These are phyloP conservation scores for Drosophila carrolli DNA, from an alignment of 1,140 invertebrate species.

Conservation along the genomic window DNA sequence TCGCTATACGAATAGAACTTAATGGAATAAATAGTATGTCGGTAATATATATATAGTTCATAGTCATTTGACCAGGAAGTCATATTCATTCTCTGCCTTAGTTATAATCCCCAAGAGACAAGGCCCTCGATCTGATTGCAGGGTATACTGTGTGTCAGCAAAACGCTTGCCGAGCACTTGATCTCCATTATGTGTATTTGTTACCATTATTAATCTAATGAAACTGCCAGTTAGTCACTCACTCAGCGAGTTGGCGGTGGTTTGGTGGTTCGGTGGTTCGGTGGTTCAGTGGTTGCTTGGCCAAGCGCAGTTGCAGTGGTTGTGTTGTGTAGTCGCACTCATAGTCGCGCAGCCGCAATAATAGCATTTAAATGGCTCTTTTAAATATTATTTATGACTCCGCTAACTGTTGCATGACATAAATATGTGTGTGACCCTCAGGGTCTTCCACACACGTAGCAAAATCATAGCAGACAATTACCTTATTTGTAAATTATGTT, in stretches of 20 bases:
- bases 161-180: slow-evolving; percentile 15
- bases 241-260: slow-evolving; percentile 13
- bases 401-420: slow-evolving; percentile 61
- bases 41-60: not conserved
- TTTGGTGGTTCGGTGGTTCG: slow-evolving; percentile 10
- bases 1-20: no score
- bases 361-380: slow-evolving; percentile 74
- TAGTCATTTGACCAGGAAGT: slow-evolving; percentile 24
- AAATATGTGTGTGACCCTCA: slow-evolving; percentile 45
- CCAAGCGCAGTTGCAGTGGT: slow-evolving; percentile 29
- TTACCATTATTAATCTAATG: slow-evolving; percentile 46
- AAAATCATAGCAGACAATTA: slow-evolving; percentile 26
- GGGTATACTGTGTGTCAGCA: slow-evolving; percentile 22
- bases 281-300: slow-evolving; percentile 14
- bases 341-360: slow-evolving; percentile 40
- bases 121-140: slow-evolving; percentile 6
- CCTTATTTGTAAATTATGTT: slow-evolving; percentile 43
- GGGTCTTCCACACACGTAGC: slow-evolving; percentile 29
- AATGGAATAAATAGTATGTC: not conserved
- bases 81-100: not conserved
- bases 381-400: slow-evolving; percentile 74
- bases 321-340: slow-evolving; percentile 13
- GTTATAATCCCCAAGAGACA: slow-evolving; percentile 8
- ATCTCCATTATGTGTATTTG: slow-evolving; percentile 47
- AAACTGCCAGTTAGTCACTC: slow-evolving; percentile 47